Conservation (phyloP, 2,113 vertebrate genomes). For the Caracal caracal region DNA sequence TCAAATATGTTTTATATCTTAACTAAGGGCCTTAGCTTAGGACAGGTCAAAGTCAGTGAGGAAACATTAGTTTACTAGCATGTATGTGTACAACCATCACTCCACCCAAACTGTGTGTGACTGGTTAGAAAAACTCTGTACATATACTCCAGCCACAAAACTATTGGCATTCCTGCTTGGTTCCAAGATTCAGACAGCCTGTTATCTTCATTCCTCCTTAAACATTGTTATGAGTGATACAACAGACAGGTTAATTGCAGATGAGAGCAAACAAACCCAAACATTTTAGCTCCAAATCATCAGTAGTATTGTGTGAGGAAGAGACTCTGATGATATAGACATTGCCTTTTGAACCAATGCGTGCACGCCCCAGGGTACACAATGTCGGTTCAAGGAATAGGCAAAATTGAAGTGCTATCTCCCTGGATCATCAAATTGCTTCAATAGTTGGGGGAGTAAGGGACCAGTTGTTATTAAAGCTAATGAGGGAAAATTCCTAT, state of each 20-base stretch:
- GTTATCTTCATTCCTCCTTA: conserved; percentile 64
- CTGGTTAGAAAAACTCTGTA: neutral
- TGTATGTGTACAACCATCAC: neutral
- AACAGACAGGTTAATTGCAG: conserved; percentile 67
- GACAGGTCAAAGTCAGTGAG: neutral
- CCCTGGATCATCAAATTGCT: neutral
- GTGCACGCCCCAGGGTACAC: neutral
- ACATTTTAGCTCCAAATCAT: conserved; percentile 59
- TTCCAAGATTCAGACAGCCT: conserved; percentile 41
- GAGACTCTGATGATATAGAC: neutral
- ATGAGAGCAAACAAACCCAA: conserved; percentile 49
- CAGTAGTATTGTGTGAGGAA: neutral
- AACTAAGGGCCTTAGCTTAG: neutral
- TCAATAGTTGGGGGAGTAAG: neutral
- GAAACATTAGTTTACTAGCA: conserved; percentile 1
- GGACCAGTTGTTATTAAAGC: neutral
- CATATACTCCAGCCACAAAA: neutral
- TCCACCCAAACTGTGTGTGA: neutral
- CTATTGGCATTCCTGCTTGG: neutral
- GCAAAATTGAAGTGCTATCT: neutral
- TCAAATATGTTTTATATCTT: neutral
- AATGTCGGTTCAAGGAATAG: neutral
- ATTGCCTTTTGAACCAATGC: neutral
- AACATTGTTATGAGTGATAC: conserved; percentile 47
- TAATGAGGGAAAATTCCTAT: neutral